phyloP scores from a whole-genome alignment of 2,113 vertebrate genomes.

The Mobula hypostoma region DNA sequence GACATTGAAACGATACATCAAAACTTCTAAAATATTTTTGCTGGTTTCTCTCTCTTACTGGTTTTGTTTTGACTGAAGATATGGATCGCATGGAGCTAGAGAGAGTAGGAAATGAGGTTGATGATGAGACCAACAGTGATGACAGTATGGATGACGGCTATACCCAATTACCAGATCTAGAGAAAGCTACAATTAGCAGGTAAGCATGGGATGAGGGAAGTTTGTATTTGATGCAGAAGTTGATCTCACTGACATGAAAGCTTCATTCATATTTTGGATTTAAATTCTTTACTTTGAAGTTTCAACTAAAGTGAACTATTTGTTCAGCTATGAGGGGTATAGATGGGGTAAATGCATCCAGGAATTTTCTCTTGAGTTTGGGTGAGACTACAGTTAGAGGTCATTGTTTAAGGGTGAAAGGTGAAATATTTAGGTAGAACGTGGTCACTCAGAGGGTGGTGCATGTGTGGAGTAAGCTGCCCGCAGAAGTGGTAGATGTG shows the following conservation, averaged over 20 bases:
- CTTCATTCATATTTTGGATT: neutral
- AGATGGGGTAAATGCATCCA: too few species aligned
- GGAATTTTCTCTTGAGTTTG: too few species aligned
- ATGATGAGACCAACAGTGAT: conserved; percentile 73
- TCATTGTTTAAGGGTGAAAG: too few species aligned
- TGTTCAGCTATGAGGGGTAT: too few species aligned
- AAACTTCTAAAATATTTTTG: neutral
- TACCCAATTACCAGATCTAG: conserved; percentile 56
- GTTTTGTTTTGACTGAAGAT: conserved; percentile 46
- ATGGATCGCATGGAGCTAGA: conserved; percentile 85
- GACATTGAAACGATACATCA: neutral
- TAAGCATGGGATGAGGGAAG: conserved; percentile 43
- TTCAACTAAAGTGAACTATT: neutral
- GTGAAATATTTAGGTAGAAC: too few species aligned
- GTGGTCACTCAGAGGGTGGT: too few species aligned
- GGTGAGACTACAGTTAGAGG: too few species aligned
- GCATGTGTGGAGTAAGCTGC: too few species aligned
- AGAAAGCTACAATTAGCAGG: conserved; percentile 76
- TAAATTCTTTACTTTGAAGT: neutral
- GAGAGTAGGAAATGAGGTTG: conserved; percentile 72
- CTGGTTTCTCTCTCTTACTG: neutral
- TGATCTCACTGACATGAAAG: neutral
- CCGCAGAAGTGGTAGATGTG: too few species aligned
- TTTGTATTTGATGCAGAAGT: neutral
- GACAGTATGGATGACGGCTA: conserved; percentile 74